These are phyloP conservation scores for Oscheius sp. DNA, from an alignment of 2,888 invertebrate genomes.

Conservation along the genomic window DNA sequence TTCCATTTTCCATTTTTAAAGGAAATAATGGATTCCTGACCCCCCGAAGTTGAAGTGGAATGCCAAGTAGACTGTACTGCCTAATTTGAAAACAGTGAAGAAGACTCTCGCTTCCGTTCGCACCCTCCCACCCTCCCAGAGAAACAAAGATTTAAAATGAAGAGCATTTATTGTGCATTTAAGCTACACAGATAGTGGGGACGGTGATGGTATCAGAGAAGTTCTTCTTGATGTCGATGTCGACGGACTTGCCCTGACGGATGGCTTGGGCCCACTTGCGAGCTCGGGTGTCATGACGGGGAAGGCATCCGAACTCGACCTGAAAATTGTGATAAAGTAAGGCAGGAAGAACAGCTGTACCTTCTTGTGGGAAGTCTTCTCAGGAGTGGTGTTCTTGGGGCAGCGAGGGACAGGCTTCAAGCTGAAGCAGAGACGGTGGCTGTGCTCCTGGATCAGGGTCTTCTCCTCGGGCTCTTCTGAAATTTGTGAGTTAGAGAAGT, in stretches of 20 bases:
- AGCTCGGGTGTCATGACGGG: slow-evolving; percentile 55
- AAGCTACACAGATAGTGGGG: slow-evolving; percentile 46
- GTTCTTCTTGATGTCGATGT: slow-evolving; percentile 39
- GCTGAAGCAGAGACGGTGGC: slow-evolving; percentile 68
- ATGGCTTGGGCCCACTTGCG: slow-evolving; percentile 45
- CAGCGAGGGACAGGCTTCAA: slow-evolving; percentile 62
- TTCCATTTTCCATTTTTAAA: too few relatives aligned
- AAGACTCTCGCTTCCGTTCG: too few relatives aligned
- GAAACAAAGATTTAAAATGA: neutral
- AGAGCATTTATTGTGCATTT: slow-evolving; percentile 1
- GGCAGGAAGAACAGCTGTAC: neutral
- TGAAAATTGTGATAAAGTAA: neutral
- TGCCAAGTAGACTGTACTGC: too few relatives aligned
- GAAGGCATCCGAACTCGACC: slow-evolving; percentile 60
- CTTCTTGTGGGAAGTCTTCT: slow-evolving; percentile 39
- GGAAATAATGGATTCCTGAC: too few relatives aligned
- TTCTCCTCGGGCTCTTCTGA: slow-evolving; percentile 52
- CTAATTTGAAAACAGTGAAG: too few relatives aligned
- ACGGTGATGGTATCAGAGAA: slow-evolving; percentile 45
- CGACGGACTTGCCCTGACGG: slow-evolving; percentile 27
- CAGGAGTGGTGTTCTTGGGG: slow-evolving; percentile 40
- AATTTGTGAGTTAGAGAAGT: slow-evolving; percentile 14
- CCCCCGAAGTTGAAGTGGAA: too few relatives aligned
- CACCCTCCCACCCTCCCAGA: too few relatives aligned
- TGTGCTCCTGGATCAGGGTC: slow-evolving; percentile 61